phyloP scores from a whole-genome alignment of 2,888 invertebrate genomes.

The Synergus umbraculus region DNA sequence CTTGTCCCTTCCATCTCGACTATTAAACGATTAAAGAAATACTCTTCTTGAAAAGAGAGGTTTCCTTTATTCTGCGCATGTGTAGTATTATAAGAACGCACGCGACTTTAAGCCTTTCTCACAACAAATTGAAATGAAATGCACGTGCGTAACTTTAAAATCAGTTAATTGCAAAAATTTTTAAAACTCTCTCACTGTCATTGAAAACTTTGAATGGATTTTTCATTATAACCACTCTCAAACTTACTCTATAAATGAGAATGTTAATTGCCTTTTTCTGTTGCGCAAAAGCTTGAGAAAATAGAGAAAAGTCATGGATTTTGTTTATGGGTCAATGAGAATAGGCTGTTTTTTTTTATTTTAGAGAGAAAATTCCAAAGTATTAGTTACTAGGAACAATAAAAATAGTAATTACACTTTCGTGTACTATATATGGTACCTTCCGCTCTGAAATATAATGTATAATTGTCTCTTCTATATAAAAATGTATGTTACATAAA shows the following conservation, averaged over 20 bases:
- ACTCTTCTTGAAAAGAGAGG: conserved; percentile 51
- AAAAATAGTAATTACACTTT: neutral
- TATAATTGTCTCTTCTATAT: neutral
- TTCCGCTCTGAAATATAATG: neutral
- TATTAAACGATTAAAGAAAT: conserved; percentile 52
- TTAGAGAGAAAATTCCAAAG: neutral
- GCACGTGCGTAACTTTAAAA: neutral
- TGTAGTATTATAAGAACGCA: conserved; percentile 39
- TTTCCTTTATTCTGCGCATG: neutral
- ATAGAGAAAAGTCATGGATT: neutral
- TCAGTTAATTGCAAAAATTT: neutral
- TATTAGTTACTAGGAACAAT: neutral
- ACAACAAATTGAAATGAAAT: conserved; percentile 41
- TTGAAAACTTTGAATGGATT: neutral
- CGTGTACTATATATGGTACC: neutral
- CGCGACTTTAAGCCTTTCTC: conserved; percentile 56
- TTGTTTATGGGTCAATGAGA: neutral
- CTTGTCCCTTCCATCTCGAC: conserved; percentile 51
- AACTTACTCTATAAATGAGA: neutral
- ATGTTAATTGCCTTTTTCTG: conserved; percentile 1
- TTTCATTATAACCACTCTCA: neutral
- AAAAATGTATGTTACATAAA: neutral
- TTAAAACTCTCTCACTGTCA: neutral
- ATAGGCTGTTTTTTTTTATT: neutral
- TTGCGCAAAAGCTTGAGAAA: neutral